Conservation (phyloP, 1,140 invertebrate genomes). For the Drosophila nigrodunni region DNA sequence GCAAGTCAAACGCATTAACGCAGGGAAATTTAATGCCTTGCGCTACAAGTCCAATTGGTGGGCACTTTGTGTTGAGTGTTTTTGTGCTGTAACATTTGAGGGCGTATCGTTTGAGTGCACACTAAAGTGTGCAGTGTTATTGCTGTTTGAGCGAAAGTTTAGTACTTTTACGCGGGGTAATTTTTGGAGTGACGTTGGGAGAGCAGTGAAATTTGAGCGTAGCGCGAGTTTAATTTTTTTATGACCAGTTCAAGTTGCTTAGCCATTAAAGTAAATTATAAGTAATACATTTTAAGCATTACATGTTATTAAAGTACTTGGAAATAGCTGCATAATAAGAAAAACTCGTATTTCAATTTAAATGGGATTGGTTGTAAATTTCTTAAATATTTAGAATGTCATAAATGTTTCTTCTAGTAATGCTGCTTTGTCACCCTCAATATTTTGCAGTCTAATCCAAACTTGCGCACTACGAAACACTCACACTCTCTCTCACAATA, state of each 20-base stretch:
- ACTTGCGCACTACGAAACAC: conserved; percentile 36
- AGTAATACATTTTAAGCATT: not conserved
- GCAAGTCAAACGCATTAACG: not conserved
- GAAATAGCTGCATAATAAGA: not conserved
- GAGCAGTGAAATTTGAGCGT: conserved; percentile 15
- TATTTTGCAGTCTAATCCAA: conserved; percentile 14
- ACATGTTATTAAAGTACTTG: not conserved
- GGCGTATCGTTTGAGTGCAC: not conserved
- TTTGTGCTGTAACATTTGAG: conserved; percentile 43
- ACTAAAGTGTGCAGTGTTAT: not conserved
- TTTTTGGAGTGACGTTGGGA: conserved; percentile 1
- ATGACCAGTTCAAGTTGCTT: not conserved
- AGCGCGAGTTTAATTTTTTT: not conserved
- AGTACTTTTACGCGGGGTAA: not conserved
- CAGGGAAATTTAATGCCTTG: not conserved
- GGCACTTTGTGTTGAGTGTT: conserved; percentile 47
- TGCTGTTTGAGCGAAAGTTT: not conserved
- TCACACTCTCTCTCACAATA: conserved; percentile 4
- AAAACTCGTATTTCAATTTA: not conserved
- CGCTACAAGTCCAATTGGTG: conserved; percentile 44
- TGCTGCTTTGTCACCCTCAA: not conserved
- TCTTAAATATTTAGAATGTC: not conserved
- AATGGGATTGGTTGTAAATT: not conserved
- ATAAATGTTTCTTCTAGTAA: not conserved
- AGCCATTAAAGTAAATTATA: not conserved